A percentile compares a stretch with the other conserved stretches of the same genome.
phyloP scores from a whole-genome alignment of 2,888 invertebrate species.

The Epirrhoe alternata region DNA sequence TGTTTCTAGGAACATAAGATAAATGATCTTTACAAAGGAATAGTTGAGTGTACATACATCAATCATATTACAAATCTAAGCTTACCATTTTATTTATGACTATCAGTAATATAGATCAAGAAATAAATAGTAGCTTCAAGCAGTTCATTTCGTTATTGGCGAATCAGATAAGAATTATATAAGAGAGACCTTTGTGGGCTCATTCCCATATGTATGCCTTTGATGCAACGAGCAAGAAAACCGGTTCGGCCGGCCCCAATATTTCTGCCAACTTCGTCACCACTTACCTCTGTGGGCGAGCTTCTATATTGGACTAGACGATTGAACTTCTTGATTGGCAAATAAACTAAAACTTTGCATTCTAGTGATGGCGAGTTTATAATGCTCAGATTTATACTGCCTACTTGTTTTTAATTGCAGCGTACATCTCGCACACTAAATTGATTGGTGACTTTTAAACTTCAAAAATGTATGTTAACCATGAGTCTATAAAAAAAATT shows the following conservation, averaged over 20 bases:
- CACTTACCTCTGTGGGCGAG: constrained; percentile 51
- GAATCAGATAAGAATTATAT: constrained; percentile 53
- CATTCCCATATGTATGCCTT: constrained; percentile 64
- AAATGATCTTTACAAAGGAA: too few species aligned
- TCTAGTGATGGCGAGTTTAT: not conserved
- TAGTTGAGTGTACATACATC: too few species aligned
- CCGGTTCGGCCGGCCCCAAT: constrained; percentile 74
- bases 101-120: not conserved
- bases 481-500: too few species aligned
- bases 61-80: not conserved
- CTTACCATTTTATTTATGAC: not conserved
- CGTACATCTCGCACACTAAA: too few species aligned
- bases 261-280: constrained; percentile 61
- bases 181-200: constrained; percentile 54
- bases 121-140: not conserved
- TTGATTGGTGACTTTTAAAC: too few species aligned
- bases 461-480: too few species aligned
- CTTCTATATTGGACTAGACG: constrained; percentile 43
- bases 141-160: not conserved
- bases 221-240: constrained; percentile 71
- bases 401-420: too few species aligned
- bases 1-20: too few species aligned
- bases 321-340: constrained; percentile 29
- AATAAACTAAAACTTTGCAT: constrained; percentile 6
- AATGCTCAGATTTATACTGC: too few species aligned